Evolutionary conservation across 2,888 invertebrate species (phyloP), one percentile per base, ranked within the genome.

Genomic region (Alcis repandata): DNA sequence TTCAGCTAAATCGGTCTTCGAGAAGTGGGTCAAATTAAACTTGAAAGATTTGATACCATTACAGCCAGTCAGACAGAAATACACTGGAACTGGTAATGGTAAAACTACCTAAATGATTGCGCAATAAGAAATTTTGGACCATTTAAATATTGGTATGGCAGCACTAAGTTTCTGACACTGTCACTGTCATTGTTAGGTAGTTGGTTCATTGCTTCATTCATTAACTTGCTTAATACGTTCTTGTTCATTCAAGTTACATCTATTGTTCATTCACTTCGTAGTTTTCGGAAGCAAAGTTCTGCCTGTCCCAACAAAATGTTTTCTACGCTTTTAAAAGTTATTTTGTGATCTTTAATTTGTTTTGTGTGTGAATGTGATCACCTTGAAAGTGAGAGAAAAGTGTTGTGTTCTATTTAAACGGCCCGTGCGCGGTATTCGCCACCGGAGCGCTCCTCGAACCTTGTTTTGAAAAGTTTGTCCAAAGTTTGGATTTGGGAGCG

Each of bases 401-500:
- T 57, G 20, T 57, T 20, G 49, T 62, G 22, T 49, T 27, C 27
- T 19, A 53, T 17, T 46, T 11, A 10, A 41, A 15, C 45, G 49
- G n/a, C 36, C 9, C 36, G 41, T 43, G 41, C 48, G 45, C 41
- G 10, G 59, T 27, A 27, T 33, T 19, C 27, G 58, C 17, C 45
- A 38, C 38, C 43, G 33, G 40, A 62, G 51, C 45, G 65, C 51
- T 41, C 15, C 45, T 51, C 53, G 48, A 54, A 56, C 67, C 64
- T 79, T 80, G 79, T 82, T 83, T 83, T 79, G 71, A 82, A 85
- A 87, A 86, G 84, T 85, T 86, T 80, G 68, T 64, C 73, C 68
- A 72, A 86, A 85, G 83, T 85, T 85, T 74, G 71, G 33, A 81
- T 77, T 87, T 76, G 80, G 84, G 86, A 87, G 87, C 86, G 86